Evolutionary conservation across 2,888 invertebrate genomes (phyloP).

Genomic region (Nemurella pictetii): DNA sequence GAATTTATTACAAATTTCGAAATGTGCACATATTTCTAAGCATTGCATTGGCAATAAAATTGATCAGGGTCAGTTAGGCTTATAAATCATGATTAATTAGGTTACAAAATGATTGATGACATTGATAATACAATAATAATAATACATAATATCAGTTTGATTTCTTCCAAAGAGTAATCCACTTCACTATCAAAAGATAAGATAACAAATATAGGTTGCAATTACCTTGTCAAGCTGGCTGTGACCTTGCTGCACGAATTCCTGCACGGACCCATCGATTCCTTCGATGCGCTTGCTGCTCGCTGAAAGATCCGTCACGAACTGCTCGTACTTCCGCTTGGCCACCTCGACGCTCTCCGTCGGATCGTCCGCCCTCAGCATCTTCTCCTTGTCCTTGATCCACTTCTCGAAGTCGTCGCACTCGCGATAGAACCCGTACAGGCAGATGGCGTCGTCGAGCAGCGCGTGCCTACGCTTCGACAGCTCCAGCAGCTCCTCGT

Average conservation of each 20-base stretch:
- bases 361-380: constrained; percentile 80
- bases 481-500: constrained; percentile 73
- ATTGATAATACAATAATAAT: not conserved
- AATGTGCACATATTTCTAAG: not conserved
- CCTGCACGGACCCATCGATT: constrained; percentile 84
- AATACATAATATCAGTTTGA: not conserved
- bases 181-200: not conserved
- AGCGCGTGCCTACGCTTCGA: constrained; percentile 73
- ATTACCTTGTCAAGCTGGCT: constrained; percentile 72
- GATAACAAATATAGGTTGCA: not conserved
- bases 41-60: not conserved
- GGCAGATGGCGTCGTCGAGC: constrained; percentile 87
- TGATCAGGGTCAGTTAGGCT: not conserved
- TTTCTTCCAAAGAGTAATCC: not conserved
- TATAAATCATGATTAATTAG: not conserved
- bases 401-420: constrained; percentile 98
- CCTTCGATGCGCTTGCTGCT: constrained; percentile 89
- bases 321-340: constrained; percentile 94
- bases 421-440: constrained; percentile 93
- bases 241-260: constrained; percentile 82
- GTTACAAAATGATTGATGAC: not conserved
- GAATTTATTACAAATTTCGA: not conserved
- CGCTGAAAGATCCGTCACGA: constrained; percentile 93
- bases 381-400: constrained; percentile 93
- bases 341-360: constrained; percentile 90